phyloP scores from a whole-genome alignment of 1,140 invertebrate genomes.

The Ceratitis capitata region DNA sequence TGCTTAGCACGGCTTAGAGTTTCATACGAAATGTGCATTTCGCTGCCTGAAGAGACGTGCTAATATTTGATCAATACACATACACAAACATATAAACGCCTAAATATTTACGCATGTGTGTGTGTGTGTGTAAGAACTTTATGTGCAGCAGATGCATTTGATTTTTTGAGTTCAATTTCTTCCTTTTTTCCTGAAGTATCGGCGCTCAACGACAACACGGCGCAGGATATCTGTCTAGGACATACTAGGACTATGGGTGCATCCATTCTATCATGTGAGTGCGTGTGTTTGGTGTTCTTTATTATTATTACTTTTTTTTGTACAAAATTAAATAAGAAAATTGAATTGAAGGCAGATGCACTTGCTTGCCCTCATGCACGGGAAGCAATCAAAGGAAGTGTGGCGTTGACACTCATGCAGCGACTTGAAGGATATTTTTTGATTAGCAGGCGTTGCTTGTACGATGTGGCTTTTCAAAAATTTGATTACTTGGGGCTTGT shows the following conservation, averaged over 20 bases:
- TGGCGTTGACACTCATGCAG: background rate
- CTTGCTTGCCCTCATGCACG: background rate
- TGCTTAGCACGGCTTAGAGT: background rate
- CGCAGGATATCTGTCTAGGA: too few species aligned
- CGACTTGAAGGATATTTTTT: background rate
- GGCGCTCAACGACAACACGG: background rate
- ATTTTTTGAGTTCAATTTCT: background rate
- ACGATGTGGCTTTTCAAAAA: background rate
- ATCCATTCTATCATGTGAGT: too few species aligned
- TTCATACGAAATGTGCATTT: background rate
- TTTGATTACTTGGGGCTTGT: background rate
- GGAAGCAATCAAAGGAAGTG: background rate
- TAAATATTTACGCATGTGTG: background rate
- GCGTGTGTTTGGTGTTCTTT: background rate
- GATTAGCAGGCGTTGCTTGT: background rate
- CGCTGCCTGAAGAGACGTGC: slow-evolving; percentile 1
- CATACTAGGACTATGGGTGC: too few species aligned
- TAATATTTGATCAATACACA: background rate
- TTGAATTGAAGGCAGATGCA: background rate
- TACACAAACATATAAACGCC: background rate
- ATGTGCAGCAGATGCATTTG: background rate
- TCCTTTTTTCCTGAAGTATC: background rate
- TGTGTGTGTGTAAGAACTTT: background rate
- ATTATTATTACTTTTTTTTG: background rate
- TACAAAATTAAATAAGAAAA: background rate